Evolutionary conservation across 2,888 invertebrate species (phyloP), one percentile per base, ranked within the genome.

Genomic region (Cheilosia vulpina): DNA sequence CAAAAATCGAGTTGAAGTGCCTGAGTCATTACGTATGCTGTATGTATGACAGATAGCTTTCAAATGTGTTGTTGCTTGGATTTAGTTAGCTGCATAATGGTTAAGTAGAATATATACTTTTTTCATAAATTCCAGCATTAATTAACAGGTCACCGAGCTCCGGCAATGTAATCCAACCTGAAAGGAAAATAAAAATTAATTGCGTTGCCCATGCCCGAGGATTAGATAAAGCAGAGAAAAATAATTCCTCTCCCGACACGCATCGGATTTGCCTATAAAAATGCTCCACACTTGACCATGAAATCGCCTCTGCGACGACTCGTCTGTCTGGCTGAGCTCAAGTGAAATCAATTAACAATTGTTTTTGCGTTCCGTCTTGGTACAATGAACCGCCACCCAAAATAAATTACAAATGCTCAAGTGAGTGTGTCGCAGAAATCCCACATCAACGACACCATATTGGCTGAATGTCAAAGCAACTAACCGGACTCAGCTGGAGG

Each of bases 361-460:
- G 45, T 63, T 63, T 45, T 55, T 63, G 43, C n/a, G 34, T 31
- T 17, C 31, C 34, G 27, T n/a, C 50, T 41, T 24, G 17, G n/a
- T 3, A 21, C 27, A 4, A 15, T 13, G 21, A 24, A 52, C 24
- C 24, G 21, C 15, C 45, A 43, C 24, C 38, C 15, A 19, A 63
- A 71, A 62, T 53, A 77, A 69, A 83, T 78, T 68, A 63, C 73
- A 69, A 73, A 68, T 73, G 58, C 58, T 62, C 55, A 62, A 65
- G 82, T 72, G 45, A 68, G 72, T n/a, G 69, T 69, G 65, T 69
- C 75, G 31, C n/a, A 57, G 62, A 73, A 73, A 73, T 69, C 69
- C 69, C 69, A 63, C 69, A 63, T 62, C 47, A 69, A 38, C 62
- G 62, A 55, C 69, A 71, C 55, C 78, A 71, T 78, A 65, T 63